These are phyloP conservation scores for Drosophila neutralis DNA, from an alignment of 2,888 invertebrate genomes.

Conservation along the genomic window DNA sequence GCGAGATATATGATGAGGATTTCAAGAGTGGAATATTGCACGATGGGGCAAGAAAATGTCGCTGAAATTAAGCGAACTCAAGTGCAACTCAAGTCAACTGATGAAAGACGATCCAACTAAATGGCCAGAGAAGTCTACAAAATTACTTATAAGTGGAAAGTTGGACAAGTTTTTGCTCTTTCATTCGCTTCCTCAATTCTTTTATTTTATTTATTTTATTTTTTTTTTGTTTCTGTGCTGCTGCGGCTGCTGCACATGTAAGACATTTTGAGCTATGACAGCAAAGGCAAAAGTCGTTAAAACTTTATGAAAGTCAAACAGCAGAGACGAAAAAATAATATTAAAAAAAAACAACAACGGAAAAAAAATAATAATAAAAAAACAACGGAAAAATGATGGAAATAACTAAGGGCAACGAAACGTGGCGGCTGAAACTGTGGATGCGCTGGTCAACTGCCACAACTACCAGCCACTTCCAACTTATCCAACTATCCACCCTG, in stretches of 20 bases:
- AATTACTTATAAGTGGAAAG: conserved; percentile 79
- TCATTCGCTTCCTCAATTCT: conserved; percentile 23
- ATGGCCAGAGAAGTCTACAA: conserved; percentile 58
- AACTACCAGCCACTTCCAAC: conserved; percentile 55
- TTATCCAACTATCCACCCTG: conserved; percentile 45
- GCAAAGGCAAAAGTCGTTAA: conserved; percentile 82
- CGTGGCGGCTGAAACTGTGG: conserved; percentile 61
- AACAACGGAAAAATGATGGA: conserved; percentile 49
- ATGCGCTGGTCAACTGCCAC: conserved; percentile 65
- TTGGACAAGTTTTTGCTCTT: conserved; percentile 71
- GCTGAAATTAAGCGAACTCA: conserved; percentile 75
- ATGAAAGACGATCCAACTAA: conserved; percentile 42
- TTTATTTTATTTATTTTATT: conserved; percentile 11
- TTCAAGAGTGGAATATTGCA: background rate
- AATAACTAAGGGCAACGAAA: conserved; percentile 79
- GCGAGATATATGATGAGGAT: conserved; percentile 18
- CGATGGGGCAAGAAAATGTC: conserved; percentile 18
- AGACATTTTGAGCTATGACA: conserved; percentile 73
- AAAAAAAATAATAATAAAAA: conserved; percentile 40
- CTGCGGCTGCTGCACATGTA: conserved; percentile 66
- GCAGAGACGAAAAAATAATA: conserved; percentile 48
- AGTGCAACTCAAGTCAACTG: conserved; percentile 50
- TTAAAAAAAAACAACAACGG: conserved; percentile 20
- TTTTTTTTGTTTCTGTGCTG: conserved; percentile 11
- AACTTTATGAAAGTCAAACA: conserved; percentile 82